phyloP scores from a whole-genome alignment of 2,888 invertebrate species.

The Dorcus hopei region DNA sequence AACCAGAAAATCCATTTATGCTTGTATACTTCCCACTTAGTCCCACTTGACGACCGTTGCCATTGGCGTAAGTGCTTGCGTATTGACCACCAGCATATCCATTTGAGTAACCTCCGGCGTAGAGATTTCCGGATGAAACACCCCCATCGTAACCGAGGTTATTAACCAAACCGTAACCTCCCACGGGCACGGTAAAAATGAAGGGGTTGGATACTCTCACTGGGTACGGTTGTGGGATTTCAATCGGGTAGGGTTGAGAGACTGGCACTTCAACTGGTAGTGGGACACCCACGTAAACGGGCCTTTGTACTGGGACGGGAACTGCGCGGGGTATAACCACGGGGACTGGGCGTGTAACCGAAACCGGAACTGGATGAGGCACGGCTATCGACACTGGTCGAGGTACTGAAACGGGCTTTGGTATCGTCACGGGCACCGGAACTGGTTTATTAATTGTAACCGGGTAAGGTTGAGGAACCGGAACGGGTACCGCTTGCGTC shows the following conservation, averaged over 20 bases:
- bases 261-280: conserved; percentile 20
- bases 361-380: conserved; percentile 30
- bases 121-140: conserved; percentile 7
- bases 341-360: conserved; percentile 37
- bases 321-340: conserved; percentile 39
- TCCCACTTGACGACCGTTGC: neutral
- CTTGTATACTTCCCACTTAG: neutral
- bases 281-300: conserved; percentile 23
- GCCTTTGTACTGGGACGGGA: conserved; percentile 34
- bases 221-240: conserved; percentile 32
- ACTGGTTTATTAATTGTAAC: conserved; percentile 38
- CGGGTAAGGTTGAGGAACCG: conserved; percentile 38
- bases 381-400: conserved; percentile 30
- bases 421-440: conserved; percentile 39
- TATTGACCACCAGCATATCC: conserved; percentile 14
- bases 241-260: conserved; percentile 24
- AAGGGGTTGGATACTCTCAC: conserved; percentile 28
- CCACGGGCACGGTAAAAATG: conserved; percentile 15
- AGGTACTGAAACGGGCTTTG: conserved; percentile 33
- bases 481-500: conserved; percentile 32
- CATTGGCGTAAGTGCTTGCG: neutral
- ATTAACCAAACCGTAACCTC: neutral
- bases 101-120: conserved; percentile 16
- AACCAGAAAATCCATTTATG: neutral
- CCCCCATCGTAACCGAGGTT: neutral